phyloP scores from a whole-genome alignment of 2,797 vertebrate genomes.

The Chrosomus eos region DNA sequence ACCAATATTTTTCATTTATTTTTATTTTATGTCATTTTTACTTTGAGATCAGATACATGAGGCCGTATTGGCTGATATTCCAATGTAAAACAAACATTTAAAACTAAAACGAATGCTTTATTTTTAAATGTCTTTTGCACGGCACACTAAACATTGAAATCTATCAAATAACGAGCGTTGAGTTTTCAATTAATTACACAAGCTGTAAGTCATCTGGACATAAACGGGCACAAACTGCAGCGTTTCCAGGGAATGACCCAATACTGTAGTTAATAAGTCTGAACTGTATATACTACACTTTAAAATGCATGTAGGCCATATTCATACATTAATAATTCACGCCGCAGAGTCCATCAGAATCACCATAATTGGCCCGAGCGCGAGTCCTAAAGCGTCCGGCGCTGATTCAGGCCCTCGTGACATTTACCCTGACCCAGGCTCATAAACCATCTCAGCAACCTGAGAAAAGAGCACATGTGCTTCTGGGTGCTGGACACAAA shows the following conservation, averaged over 20 bases:
- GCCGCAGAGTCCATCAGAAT: constrained; percentile 42
- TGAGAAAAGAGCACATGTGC: too few relatives aligned
- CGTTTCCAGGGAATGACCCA: not conserved
- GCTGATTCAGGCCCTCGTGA: constrained; percentile 76
- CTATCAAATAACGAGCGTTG: not conserved
- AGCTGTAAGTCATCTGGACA: not conserved
- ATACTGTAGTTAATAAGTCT: not conserved
- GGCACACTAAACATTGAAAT: not conserved
- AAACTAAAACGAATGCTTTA: not conserved
- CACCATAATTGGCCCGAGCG: constrained; percentile 72
- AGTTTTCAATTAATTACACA: not conserved
- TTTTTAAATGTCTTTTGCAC: not conserved
- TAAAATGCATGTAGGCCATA: not conserved
- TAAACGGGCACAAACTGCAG: not conserved
- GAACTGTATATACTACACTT: not conserved
- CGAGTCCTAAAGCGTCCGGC: constrained; percentile 63
- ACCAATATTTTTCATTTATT: not conserved
- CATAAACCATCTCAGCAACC: constrained; percentile 63
- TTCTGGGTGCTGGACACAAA: too few relatives aligned
- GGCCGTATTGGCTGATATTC: not conserved
- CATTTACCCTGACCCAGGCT: constrained; percentile 71
- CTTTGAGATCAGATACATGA: not conserved
- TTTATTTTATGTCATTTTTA: not conserved
- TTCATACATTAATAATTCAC: constrained; percentile 1
- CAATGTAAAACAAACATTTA: not conserved